Conservation (phyloP, 1,140 invertebrate genomes). For the Zaprionus camerounensis region DNA sequence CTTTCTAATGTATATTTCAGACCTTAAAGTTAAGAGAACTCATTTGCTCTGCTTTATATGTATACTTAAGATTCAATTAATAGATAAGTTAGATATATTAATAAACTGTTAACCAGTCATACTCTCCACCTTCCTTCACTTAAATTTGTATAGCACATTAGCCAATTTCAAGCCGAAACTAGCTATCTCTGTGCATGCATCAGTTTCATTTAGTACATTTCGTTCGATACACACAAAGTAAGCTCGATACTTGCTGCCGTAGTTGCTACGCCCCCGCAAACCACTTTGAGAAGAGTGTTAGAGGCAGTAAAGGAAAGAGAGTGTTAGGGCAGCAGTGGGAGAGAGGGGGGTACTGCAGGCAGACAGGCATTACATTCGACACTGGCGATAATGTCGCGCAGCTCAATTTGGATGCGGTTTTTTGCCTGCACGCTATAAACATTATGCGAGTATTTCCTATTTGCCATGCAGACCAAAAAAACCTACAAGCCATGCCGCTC, state of each 20-base stretch:
- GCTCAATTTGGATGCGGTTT: conserved; percentile 62
- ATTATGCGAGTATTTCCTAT: conserved; percentile 67
- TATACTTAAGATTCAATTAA: background rate
- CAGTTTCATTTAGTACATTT: background rate
- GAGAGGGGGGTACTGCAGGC: background rate
- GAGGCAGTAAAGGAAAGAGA: background rate
- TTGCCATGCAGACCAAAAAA: conserved; percentile 41
- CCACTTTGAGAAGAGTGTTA: background rate
- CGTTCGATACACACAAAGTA: conserved; percentile 6
- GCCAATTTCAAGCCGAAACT: background rate
- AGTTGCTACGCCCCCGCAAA: background rate
- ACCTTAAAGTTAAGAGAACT: too few species aligned
- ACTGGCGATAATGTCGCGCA: conserved; percentile 67
- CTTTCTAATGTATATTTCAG: too few species aligned
- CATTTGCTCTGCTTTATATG: too few species aligned
- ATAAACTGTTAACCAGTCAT: background rate
- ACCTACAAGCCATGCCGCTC: background rate
- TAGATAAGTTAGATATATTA: background rate
- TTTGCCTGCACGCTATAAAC: conserved; percentile 40
- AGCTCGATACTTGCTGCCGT: background rate
- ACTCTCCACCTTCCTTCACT: background rate
- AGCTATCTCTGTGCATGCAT: conserved; percentile 35
- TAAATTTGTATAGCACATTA: conserved; percentile 27
- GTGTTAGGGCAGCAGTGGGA: background rate
- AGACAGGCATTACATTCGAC: conserved; percentile 55